Evolutionary conservation across 2,113 vertebrate species (phyloP), one percentile per base, ranked within the genome.

Genomic region (Halcyon malimbica): DNA sequence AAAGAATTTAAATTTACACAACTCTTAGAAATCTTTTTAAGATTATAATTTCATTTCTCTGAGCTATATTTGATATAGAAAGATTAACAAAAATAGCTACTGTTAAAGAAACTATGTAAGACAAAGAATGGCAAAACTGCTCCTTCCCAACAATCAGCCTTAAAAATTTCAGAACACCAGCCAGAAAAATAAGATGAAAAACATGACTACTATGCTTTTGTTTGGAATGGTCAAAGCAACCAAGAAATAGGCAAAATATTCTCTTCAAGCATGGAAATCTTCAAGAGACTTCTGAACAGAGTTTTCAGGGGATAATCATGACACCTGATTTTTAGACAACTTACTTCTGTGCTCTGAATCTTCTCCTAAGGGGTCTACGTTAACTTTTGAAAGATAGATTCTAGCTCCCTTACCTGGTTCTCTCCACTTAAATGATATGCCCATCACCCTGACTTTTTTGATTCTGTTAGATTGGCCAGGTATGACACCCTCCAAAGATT

Each of bases 401-500:
- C 33, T 44, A 76, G n/a, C 11, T 48, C 68, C 54, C 67, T 60
- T 44, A 10, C 9, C 77, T 57, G 53, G 3, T 14, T 91, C 31
- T 59, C 57, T 31, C 48, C 2, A 1, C 29, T 68, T 64, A 60
- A 71, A 46, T 20, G 16, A 68, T 8, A 60, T 0, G 1, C 10
- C 7, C 31, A 46, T 39, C 35, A 51, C 5, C 16, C 35, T 19
- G 48, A 12, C n/a, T 31, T 44, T 75, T 68, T 57, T 11, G 14
- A 14, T 59, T 90, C 54, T 20, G 9, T 71, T 33, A 67, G 9
- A 44, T 83, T 71, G 63, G 62, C 10, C 26, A 2, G 37, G 44
- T 48, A 68, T 13, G 79, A 48, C 13, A 59, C 0, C 11, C 37
- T 39, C 18, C 33, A 75, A 73, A 84, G 69, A 13, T 29, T 77